phyloP scores from a whole-genome alignment of 2,888 invertebrate species.

The Parnassius apollo region DNA sequence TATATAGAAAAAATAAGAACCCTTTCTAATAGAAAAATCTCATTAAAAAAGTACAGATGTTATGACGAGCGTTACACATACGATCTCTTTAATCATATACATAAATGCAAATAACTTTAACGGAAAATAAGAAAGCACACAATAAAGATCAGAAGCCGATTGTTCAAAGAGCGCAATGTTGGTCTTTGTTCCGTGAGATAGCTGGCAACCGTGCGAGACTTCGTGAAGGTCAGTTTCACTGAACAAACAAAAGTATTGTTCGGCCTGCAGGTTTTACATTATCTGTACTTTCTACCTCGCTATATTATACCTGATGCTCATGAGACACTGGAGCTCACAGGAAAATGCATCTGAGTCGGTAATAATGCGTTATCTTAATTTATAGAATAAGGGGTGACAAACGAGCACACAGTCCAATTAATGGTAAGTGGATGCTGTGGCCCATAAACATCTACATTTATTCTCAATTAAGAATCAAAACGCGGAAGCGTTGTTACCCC shows the following conservation, averaged over 20 bases:
- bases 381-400: too few species aligned
- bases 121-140: slow-evolving; percentile 4
- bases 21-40: not conserved
- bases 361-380: too few species aligned
- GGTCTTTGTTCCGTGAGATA: slow-evolving; percentile 27
- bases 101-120: too few species aligned
- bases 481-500: too few species aligned
- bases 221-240: slow-evolving; percentile 32
- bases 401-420: too few species aligned
- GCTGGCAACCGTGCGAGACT: slow-evolving; percentile 17
- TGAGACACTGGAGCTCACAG: too few species aligned
- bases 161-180: slow-evolving; percentile 4
- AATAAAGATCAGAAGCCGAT: slow-evolving; percentile 12
- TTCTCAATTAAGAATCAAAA: too few species aligned
- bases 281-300: slow-evolving; percentile 2
- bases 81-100: too few species aligned
- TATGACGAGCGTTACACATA: not conserved
- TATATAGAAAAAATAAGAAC: too few species aligned
- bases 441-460: too few species aligned
- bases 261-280: slow-evolving; percentile 8
- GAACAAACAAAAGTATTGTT: slow-evolving; percentile 33
- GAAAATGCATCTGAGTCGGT: too few species aligned
- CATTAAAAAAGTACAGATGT: not conserved
- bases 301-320: not conserved
- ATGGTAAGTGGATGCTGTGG: too few species aligned